Evolutionary conservation across 2,113 vertebrate species (phyloP), one percentile per base, ranked within the genome.

Genomic region (Sphyrna mokarran): DNA sequence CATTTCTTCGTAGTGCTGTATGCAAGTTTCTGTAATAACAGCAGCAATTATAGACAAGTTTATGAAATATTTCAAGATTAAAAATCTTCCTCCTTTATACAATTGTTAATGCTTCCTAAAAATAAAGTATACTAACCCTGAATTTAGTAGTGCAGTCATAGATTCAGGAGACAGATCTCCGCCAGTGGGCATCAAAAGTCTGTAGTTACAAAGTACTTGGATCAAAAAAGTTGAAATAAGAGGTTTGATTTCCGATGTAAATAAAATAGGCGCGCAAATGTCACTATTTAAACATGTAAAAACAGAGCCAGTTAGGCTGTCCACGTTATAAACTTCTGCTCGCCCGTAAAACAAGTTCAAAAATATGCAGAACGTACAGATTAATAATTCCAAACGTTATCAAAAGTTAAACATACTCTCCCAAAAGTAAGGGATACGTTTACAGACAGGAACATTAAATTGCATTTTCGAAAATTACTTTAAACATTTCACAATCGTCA

Each of bases 101-200:
- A 18, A 94, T 69, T 69, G 63, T 61, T n/a, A 63, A 66, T 93
- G 54, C 22, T 94, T 94, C 91, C 91, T 94, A 20, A 33, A 94
- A 69, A 94, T 37, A 94, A 93, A 89, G 54, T 61, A 89, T 89
- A 89, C 90, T 66, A 93, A 93, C 90, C 58, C 90, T 37, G 90
- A 37, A n/a, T 93, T 66, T 93, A 68, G 63, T 11, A 93, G 63
- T 23, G 63, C 29, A 68, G 90, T 93, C 90, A 93, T 68, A 68
- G 90, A 63, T 93, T 93, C 90, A 3, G 90, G 90, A 63, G 58
- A 93, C 58, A 93, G 58, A 93, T 68, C 90, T 63, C 58, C 63
- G 58, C 90, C 68, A 72, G 18, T 95, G 94, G 94, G 33, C 94
- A 72, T 72, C 69, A 95, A 72, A 95, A 72, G 20, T 70, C 69